A percentile compares a stretch with the other conserved stretches of the same genome.
Evolutionary conservation across 1,140 invertebrate genomes (phyloP).

Genomic region (Formica exsecta): DNA sequence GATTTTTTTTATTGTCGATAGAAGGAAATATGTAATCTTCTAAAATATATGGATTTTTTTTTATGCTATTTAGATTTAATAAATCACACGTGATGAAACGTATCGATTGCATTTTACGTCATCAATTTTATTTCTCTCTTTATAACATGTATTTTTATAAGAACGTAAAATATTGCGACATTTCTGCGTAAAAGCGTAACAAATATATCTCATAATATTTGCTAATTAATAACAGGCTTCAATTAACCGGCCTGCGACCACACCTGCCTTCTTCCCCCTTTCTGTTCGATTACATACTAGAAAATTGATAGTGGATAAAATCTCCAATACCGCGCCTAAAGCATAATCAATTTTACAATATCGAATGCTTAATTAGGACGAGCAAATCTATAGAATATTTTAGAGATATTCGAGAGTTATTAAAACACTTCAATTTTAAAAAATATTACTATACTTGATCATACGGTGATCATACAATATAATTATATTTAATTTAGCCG

Average conservation of each 20-base stretch:
- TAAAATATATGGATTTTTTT: neutral
- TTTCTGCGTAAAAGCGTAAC: neutral
- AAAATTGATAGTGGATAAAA: constrained; percentile 62
- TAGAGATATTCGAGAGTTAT: neutral
- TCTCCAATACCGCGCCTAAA: constrained; percentile 47
- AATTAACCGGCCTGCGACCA: constrained; percentile 40
- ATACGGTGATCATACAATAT: too few species aligned
- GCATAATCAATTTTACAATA: constrained; percentile 58
- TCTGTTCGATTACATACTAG: constrained; percentile 20
- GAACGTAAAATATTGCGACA: neutral
- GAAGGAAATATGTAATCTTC: too few species aligned
- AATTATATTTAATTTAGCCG: too few species aligned
- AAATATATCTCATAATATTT: constrained; percentile 43
- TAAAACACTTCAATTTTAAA: too few species aligned
- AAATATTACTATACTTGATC: too few species aligned
- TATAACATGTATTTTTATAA: neutral
- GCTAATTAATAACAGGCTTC: constrained; percentile 38
- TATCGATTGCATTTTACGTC: neutral
- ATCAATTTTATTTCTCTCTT: neutral
- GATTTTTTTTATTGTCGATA: too few species aligned
- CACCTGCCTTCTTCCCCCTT: constrained; percentile 9
- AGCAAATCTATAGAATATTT: neutral
- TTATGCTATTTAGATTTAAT: neutral
- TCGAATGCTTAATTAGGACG: constrained; percentile 45
- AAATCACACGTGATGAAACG: neutral